phyloP scores from a whole-genome alignment of 2,888 invertebrate genomes.

The Cryptus viduatorius region DNA sequence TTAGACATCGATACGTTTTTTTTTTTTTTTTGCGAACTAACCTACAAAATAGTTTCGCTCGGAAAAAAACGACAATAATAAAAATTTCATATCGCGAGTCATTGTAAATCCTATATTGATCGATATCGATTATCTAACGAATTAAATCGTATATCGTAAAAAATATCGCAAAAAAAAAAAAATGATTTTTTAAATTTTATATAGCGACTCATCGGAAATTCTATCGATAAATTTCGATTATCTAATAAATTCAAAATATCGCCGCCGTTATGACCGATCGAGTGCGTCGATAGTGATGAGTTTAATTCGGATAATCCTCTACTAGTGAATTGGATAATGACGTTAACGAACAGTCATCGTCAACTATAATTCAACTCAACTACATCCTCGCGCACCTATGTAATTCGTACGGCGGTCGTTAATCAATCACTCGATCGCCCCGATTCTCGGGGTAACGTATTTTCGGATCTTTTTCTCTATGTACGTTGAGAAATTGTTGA shows the following conservation, averaged over 20 bases:
- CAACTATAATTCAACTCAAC: neutral
- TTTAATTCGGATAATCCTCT: constrained; percentile 31
- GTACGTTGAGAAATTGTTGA: constrained; percentile 24
- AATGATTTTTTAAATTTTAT: too few relatives aligned
- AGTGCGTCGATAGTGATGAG: constrained; percentile 25
- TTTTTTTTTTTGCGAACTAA: too few relatives aligned
- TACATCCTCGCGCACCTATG: constrained; percentile 23
- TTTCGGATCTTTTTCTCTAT: neutral
- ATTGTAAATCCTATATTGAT: too few relatives aligned
- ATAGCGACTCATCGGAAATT: too few relatives aligned
- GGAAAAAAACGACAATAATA: neutral
- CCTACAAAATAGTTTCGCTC: neutral
- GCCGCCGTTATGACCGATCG: constrained; percentile 13
- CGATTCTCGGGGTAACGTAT: constrained; percentile 4
- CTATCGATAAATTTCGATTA: too few relatives aligned
- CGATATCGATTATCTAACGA: too few relatives aligned
- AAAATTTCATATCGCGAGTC: neutral
- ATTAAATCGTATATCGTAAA: too few relatives aligned
- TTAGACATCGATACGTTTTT: too few relatives aligned
- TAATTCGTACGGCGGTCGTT: constrained; percentile 18
- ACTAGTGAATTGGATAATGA: constrained; percentile 52
- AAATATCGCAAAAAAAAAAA: too few relatives aligned
- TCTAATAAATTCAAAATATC: constrained; percentile 29
- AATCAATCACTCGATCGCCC: constrained; percentile 18
- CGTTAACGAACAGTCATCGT: constrained; percentile 17